Conservation (phyloP, 1,140 invertebrate genomes). For the Onthophagus taurus region DNA sequence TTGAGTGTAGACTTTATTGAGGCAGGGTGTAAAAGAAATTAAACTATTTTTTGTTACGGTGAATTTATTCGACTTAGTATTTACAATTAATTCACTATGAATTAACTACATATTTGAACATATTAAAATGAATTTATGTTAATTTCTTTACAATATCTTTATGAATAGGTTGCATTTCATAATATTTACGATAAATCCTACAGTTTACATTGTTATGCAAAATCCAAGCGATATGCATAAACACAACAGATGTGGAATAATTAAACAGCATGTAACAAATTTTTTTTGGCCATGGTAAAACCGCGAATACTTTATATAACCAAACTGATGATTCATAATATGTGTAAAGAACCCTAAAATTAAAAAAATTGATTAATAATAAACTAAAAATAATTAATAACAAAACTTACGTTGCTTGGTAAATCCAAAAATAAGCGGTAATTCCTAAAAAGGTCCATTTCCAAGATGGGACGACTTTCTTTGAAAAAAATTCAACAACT, state of each 20-base stretch:
- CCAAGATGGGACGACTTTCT: constrained; percentile 2
- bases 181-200: too few species aligned
- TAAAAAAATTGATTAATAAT: background rate
- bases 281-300: background rate
- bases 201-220: too few species aligned
- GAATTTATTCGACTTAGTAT: too few species aligned
- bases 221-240: background rate
- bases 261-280: background rate
- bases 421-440: background rate
- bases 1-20: too few species aligned
- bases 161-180: too few species aligned
- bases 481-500: constrained; percentile 10
- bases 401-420: constrained; percentile 6
- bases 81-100: too few species aligned
- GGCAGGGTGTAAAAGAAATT: too few species aligned
- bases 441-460: background rate
- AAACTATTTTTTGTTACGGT: too few species aligned
- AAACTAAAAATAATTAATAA: background rate
- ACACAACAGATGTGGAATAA: background rate
- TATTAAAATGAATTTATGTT: too few species aligned
- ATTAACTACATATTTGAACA: too few species aligned
- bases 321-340: constrained; percentile 8
- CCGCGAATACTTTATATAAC: constrained; percentile 4
- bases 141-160: too few species aligned
- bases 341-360: constrained; percentile 3